These are phyloP conservation scores for Holothuria scabra DNA, from an alignment of 53 echinoderm and acorn worm genomes.

Conservation along the genomic window DNA sequence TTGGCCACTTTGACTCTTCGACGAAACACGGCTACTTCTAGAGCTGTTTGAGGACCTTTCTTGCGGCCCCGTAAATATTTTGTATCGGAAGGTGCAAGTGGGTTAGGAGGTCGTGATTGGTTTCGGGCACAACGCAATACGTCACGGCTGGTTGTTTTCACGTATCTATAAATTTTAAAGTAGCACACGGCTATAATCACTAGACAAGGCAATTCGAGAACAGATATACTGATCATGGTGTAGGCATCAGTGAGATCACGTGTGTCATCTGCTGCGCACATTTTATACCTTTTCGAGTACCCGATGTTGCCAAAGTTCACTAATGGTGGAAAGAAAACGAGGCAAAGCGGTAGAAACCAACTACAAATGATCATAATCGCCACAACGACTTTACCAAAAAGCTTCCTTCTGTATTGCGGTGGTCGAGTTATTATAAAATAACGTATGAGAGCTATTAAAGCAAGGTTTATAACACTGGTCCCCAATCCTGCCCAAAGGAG, in stretches of 20 bases:
- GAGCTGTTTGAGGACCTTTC: neutral
- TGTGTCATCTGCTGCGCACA: constrained; percentile 46
- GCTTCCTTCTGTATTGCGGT: constrained; percentile 44
- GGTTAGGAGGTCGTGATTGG: too few species aligned
- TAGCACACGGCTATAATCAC: constrained; percentile 19
- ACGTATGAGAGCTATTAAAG: constrained; percentile 78
- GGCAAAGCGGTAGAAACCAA: constrained; percentile 68
- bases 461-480: constrained; percentile 76
- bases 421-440: constrained; percentile 72
- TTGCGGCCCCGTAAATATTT: neutral
- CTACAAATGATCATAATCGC: constrained; percentile 55
- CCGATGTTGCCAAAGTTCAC: constrained; percentile 52
- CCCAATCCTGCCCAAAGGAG: constrained; percentile 73
- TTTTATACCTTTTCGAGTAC: constrained; percentile 54
- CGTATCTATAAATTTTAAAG: constrained; percentile 1
- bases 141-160: neutral
- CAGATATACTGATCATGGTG: neutral
- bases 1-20: constrained; percentile 44
- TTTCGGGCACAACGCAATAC: neutral
- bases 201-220: constrained; percentile 8
- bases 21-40: constrained; percentile 21
- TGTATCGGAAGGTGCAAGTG: neutral
- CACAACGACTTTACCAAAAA: constrained; percentile 65
- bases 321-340: constrained; percentile 56
- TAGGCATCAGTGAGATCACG: constrained; percentile 43